Conservation (phyloP, 2,888 invertebrate species). For the Phrixothrix hirtus region DNA sequence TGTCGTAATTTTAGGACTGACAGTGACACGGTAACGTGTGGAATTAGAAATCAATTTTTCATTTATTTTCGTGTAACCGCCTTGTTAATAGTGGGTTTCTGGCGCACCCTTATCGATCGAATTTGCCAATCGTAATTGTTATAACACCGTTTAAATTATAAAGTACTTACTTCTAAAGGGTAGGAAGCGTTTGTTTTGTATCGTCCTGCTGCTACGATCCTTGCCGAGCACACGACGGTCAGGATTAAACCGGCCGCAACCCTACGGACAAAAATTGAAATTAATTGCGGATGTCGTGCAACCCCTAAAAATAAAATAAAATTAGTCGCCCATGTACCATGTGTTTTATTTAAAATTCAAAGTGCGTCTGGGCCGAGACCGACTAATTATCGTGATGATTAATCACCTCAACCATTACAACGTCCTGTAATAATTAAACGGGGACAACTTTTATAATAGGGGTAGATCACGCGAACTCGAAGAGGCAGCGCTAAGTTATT, state of each 20-base stretch:
- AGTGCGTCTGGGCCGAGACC: conserved; percentile 27
- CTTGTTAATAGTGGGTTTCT: too few species aligned
- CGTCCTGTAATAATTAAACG: conserved; percentile 47
- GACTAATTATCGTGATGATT: conserved; percentile 44
- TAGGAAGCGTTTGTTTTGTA: conserved; percentile 8
- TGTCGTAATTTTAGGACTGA: conserved; percentile 8
- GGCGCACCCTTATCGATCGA: too few species aligned
- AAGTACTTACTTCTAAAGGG: conserved; percentile 18
- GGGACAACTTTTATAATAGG: conserved; percentile 42
- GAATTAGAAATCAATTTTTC: too few species aligned
- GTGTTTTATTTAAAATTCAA: conserved; percentile 16
- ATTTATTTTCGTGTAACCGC: too few species aligned
- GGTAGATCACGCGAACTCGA: conserved; percentile 42
- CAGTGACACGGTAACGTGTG: too few species aligned
- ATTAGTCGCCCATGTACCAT: conserved; percentile 13
- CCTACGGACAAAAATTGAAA: conserved; percentile 40
- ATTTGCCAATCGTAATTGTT: too few species aligned
- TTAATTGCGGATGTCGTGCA: neutral
- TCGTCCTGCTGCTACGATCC: conserved; percentile 17
- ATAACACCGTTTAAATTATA: too few species aligned
- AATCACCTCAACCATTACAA: conserved; percentile 41
- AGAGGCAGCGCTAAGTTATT: conserved; percentile 4
- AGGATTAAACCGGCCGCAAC: conserved; percentile 44
- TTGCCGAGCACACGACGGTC: conserved; percentile 42
- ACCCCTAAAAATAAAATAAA: conserved; percentile 6